Conservation (phyloP, 35 echinoderm and acorn worm species). For the Holothuria glaberrima region DNA sequence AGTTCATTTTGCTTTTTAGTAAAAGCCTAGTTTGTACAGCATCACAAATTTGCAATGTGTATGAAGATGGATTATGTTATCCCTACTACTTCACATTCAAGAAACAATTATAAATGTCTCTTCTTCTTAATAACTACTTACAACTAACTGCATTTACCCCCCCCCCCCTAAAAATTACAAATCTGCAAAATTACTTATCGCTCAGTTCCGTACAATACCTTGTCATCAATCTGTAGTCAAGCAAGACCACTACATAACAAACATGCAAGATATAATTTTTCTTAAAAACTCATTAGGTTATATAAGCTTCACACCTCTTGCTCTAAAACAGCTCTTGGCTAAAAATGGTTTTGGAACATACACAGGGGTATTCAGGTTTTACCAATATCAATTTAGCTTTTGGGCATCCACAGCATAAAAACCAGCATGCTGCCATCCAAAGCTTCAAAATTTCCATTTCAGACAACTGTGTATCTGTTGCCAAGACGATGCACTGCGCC, state of each 20-base stretch:
- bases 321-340: not conserved
- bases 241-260: not conserved
- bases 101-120: too few relatives aligned
- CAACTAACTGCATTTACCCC: too few relatives aligned
- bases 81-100: not conserved
- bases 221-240: slow-evolving; percentile 19
- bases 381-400: too few relatives aligned
- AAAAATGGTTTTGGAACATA: not conserved
- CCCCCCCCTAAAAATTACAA: too few relatives aligned
- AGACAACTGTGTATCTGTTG: too few relatives aligned
- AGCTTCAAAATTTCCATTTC: too few relatives aligned
- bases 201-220: not conserved
- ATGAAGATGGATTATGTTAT: not conserved
- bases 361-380: too few relatives aligned
- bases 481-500: too few relatives aligned
- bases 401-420: too few relatives aligned
- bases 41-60: not conserved
- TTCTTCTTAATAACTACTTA: too few relatives aligned
- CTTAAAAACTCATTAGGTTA: not conserved
- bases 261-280: not conserved
- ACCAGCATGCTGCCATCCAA: too few relatives aligned
- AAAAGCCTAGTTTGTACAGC: not conserved
- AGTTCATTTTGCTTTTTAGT: not conserved
- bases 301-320: not conserved
- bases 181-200: too few relatives aligned